A percentile compares a stretch with the other conserved stretches of the same genome.
Evolutionary conservation across 2,888 invertebrate genomes (phyloP).

Genomic region (Hypomecis atomaria): DNA sequence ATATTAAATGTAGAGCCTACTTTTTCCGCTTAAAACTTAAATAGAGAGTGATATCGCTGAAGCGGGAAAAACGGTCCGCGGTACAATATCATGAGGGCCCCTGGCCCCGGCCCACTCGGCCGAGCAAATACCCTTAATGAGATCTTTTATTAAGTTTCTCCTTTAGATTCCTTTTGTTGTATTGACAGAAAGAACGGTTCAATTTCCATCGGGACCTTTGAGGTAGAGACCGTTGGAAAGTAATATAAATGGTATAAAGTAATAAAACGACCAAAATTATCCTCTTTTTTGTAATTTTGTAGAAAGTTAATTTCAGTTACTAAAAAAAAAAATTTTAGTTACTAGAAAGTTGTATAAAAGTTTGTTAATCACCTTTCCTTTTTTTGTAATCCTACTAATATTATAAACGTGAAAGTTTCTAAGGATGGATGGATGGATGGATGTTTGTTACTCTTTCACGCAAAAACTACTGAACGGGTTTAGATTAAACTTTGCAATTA

Average conservation of each 20-base stretch:
- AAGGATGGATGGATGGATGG: no score
- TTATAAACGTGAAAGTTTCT: no score
- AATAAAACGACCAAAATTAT: conserved; percentile 13
- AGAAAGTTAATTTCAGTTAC: no score
- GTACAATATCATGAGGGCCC: conserved; percentile 43
- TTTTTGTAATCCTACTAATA: no score
- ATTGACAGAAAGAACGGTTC: conserved; percentile 32
- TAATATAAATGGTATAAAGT: conserved; percentile 11
- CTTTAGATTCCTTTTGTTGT: conserved; percentile 34
- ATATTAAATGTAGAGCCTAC: no score
- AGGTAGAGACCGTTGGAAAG: conserved; percentile 12
- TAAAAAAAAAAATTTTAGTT: no score
- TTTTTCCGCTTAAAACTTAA: neutral
- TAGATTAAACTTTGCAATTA: no score
- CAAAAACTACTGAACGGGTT: no score
- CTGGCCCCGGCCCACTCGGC: conserved; percentile 35
- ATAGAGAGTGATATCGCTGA: neutral
- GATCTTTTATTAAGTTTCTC: conserved; percentile 37
- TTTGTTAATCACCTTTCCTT: neutral
- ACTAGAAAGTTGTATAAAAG: no score
- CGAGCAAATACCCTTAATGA: conserved; percentile 46
- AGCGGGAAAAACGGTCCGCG: conserved; percentile 36
- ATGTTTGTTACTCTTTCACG: no score
- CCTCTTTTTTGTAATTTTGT: conserved; percentile 7
- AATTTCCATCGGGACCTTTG: conserved; percentile 31